Percentiles rank a stretch among this genome's conserved stretches.
Evolutionary conservation across 1,140 invertebrate genomes (phyloP).

Genomic region (Hirudo medicinalis): DNA sequence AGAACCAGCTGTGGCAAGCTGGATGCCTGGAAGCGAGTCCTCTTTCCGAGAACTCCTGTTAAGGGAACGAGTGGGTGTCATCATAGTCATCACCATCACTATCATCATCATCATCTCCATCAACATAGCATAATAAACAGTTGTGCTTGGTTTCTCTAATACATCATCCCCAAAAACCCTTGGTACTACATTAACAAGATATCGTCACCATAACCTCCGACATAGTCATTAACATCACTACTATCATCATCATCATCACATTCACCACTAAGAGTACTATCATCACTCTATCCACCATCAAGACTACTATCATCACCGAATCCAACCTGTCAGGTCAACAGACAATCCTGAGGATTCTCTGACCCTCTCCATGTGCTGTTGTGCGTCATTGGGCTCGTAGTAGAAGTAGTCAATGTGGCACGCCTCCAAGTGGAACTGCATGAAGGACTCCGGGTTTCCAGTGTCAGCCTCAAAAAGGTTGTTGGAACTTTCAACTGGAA

Average conservation of each 20-base stretch:
- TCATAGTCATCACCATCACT: no score
- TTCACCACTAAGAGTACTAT: not conserved
- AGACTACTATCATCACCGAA: no score
- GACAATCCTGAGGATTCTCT: slow-evolving; percentile 50
- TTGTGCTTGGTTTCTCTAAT: no score
- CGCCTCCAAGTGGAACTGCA: slow-evolving; percentile 60
- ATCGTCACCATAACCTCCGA: not conserved
- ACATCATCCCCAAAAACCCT: not conserved
- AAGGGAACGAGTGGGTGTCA: not conserved
- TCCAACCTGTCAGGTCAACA: slow-evolving; percentile 51
- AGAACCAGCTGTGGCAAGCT: slow-evolving; percentile 66
- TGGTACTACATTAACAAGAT: not conserved
- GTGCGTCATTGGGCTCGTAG: slow-evolving; percentile 54
- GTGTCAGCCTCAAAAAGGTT: no score
- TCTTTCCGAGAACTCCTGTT: slow-evolving; percentile 63
- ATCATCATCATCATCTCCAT: no score
- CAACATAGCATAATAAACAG: no score
- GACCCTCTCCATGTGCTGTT: slow-evolving; percentile 53
- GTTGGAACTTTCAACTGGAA: no score
- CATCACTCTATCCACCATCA: slow-evolving; percentile 9
- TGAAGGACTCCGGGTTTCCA: not conserved
- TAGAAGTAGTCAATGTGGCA: slow-evolving; percentile 60
- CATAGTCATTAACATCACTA: no score
- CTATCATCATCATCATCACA: slow-evolving; percentile 5
- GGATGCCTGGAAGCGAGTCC: slow-evolving; percentile 72